Conservation (phyloP, 2,113 vertebrate species). For the Hippocampus abdominalis region DNA sequence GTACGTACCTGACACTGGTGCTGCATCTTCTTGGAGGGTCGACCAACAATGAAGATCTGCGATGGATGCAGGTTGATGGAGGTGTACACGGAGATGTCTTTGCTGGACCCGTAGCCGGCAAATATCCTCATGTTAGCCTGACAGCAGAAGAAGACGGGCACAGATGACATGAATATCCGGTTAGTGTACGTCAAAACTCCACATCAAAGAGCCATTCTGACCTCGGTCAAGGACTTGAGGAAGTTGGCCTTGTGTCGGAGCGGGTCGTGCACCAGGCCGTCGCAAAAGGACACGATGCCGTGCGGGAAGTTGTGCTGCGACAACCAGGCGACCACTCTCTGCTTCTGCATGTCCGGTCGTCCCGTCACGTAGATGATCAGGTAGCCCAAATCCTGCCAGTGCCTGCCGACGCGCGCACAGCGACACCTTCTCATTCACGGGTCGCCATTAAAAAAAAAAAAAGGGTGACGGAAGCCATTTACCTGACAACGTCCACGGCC, state of each 20-base stretch:
- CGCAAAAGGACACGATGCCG: conserved; percentile 96
- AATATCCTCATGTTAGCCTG: conserved; percentile 92
- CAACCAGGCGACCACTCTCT: conserved; percentile 96
- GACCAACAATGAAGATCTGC: conserved; percentile 94
- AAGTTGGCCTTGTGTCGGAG: conserved; percentile 97
- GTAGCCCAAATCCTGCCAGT: conserved; percentile 99
- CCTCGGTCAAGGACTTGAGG: conserved; percentile 87
- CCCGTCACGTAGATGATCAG: conserved; percentile 98
- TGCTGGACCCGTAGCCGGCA: conserved; percentile 92
- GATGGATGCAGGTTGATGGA: conserved; percentile 84
- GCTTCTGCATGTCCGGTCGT: conserved; percentile 99
- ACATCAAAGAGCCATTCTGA: conserved; percentile 38
- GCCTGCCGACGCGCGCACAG: conserved; percentile 63
- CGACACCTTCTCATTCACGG: not conserved
- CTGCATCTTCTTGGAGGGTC: conserved; percentile 94
- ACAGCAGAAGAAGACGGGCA: conserved; percentile 13
- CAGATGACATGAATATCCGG: not conserved
- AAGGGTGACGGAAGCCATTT: not conserved
- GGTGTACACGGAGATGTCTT: conserved; percentile 96
- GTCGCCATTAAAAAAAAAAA: not conserved
- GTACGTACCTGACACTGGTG: conserved; percentile 89
- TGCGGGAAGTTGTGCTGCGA: conserved; percentile 99
- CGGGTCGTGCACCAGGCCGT: conserved; percentile 94
- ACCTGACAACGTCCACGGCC: conserved; percentile 97
- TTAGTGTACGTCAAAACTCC: not conserved